Conservation (phyloP, 92 coral and sea anemone species). For the Zoanthus solanderi region DNA sequence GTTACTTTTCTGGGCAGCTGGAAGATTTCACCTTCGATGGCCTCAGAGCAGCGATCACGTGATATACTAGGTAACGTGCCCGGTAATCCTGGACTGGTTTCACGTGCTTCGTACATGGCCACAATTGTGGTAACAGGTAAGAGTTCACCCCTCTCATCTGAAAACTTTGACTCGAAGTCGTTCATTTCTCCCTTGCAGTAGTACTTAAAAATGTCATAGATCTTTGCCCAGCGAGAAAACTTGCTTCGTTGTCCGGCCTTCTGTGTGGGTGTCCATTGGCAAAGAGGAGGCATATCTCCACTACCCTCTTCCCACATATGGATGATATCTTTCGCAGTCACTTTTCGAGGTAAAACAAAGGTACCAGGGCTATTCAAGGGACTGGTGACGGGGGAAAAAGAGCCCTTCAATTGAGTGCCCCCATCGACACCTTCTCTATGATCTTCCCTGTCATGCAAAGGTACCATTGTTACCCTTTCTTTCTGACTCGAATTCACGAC, state of each 20-base stretch:
- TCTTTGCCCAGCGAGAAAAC: constrained; percentile 99
- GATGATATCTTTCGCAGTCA: constrained; percentile 94
- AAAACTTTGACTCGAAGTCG: constrained; percentile 81
- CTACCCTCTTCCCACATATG: constrained; percentile 94
- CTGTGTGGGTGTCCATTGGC: constrained; percentile 95
- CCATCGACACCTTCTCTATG: not conserved
- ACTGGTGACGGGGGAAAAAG: constrained; percentile 34
- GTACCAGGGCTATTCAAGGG: constrained; percentile 57
- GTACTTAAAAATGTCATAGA: constrained; percentile 97
- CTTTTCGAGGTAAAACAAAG: constrained; percentile 92
- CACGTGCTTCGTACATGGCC: constrained; percentile 97
- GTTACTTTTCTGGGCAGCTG: constrained; percentile 96
- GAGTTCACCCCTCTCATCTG: constrained; percentile 93
- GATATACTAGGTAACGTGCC: constrained; percentile 53
- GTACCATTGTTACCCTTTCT: not conserved
- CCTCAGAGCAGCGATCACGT: constrained; percentile 52
- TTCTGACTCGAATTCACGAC: not conserved
- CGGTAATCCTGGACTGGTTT: constrained; percentile 66
- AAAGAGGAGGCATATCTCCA: constrained; percentile 87
- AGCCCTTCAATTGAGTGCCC: constrained; percentile 18
- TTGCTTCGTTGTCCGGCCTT: constrained; percentile 97
- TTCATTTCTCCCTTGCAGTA: constrained; percentile 87
- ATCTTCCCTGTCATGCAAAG: constrained; percentile 8
- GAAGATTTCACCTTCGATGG: constrained; percentile 73
- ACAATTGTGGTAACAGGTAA: constrained; percentile 96